phyloP scores from a whole-genome alignment of 1,140 invertebrate species.

The Physella acuta region DNA sequence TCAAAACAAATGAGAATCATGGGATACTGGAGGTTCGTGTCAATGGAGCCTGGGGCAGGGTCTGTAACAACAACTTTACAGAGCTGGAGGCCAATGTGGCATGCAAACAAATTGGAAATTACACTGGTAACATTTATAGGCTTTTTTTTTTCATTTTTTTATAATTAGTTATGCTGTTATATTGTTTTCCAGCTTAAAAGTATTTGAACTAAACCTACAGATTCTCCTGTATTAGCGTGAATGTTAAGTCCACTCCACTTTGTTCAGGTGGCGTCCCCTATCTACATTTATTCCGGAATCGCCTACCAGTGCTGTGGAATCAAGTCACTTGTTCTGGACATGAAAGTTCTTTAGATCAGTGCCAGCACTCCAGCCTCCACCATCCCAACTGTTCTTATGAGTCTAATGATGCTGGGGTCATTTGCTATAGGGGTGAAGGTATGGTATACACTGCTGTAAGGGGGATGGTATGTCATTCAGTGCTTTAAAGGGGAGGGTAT shows the following conservation, averaged over 20 bases:
- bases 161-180: neutral
- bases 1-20: constrained; percentile 31
- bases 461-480: no score
- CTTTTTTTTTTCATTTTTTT: neutral
- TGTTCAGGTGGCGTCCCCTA: constrained; percentile 37
- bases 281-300: constrained; percentile 42
- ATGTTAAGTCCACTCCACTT: neutral
- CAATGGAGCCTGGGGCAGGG: constrained; percentile 46
- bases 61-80: constrained; percentile 45
- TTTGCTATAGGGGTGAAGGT: constrained; percentile 47
- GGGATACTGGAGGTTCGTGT: constrained; percentile 44
- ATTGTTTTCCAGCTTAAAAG: no score
- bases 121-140: constrained; percentile 18
- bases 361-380: no score
- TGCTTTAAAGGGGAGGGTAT: no score
- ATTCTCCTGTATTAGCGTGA: neutral
- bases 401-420: constrained; percentile 41
- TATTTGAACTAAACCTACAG: neutral
- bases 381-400: constrained; percentile 41
- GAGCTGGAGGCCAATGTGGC: constrained; percentile 42
- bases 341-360: constrained; percentile 32
- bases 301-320: constrained; percentile 39
- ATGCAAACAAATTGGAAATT: constrained; percentile 41
- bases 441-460: neutral
- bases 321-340: constrained; percentile 33